Base-by-base conservation (phyloP, 2,888 invertebrate species). In the Anoncus sp. region DNA sequence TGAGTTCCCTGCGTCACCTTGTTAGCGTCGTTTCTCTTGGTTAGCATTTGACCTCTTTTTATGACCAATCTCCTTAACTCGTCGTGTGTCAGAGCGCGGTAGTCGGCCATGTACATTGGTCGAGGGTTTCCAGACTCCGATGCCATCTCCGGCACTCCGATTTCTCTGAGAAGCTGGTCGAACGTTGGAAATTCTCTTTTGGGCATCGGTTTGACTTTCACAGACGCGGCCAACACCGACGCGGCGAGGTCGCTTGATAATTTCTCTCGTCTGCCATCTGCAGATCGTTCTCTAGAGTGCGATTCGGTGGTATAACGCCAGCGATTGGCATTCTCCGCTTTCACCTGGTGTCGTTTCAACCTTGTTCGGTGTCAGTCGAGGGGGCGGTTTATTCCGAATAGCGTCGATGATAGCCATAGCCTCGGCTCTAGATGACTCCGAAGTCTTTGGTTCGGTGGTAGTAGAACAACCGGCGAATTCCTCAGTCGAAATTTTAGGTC, bases 171-270 rank as follows among this genome's bases (percentile, higher is more conserved):
- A n/a, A 71, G 35, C 20, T 51, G 40, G 47, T 60, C 62, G 16
- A 72, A 72, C 9, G 63, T 14, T 5, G 76, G 70, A 6, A 59
- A 6, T 53, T 57, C 24, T 10, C 10, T 22, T 1, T 12, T 3
- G 0, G 76, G 70, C 7, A 35, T 9, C 14, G 71, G 76, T 5
- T 63, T 18, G 4, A 76, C 65, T 5, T 12, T 55, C 35, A 70
- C 63, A 3, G 70, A 76, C 12, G 76, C 71, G 22, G 76, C 76
- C 24, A 71, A 5, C n/a, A 49, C 27, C n/a, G 76, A 65, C 10
- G 14, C 35, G 1, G 65, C 57, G n/a, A 63, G 24, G 63, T 72
- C 72, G 7, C 55, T 63, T 12, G 2, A 53, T 14, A 53, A 35
- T n/a, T 18, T 53, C 12, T 67, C 55, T 3, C 67, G 14, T 12